Evolutionary conservation across 2,888 invertebrate species (phyloP), one percentile per base, ranked within the genome.

Genomic region (Coenonympha glycerion): DNA sequence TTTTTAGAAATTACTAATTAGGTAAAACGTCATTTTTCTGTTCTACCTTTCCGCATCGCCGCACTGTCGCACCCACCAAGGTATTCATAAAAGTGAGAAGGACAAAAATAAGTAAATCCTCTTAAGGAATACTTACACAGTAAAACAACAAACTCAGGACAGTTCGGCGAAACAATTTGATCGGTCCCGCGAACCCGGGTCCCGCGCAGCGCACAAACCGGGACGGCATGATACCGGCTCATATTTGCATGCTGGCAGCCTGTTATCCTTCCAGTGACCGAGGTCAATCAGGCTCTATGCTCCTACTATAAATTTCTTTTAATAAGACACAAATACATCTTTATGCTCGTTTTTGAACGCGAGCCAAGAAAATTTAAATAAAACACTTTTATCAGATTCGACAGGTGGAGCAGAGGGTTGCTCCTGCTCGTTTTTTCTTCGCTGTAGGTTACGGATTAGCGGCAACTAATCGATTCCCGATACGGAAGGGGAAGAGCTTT

Each of bases 331-430:
- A 87, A 87, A 84, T 81, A 69, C 75, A 68, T 70, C 76, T 73
- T 78, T 75, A 63, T 80, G 76, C 69, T 85, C 74, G 74, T 86
- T 86, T 87, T 83, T 79, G 79, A 68, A 79, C 75, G 76, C 78
- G 73, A 76, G 69, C 75, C 71, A 76, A 76, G 79, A 77, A 85
- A 83, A 87, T 87, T 86, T 85, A 84, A 87, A 87, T 86, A 81
- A 85, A 84, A 86, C 79, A 81, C 74, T 84, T 82, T 84, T 86
- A 87, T 86, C 86, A 85, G 85, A 84, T 86, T 78, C 84, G 87
- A 86, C 86, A 87, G 87, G 87, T 87, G 87, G 74, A 79, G 72
- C 58, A 16, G 31, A 22, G 39, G 39, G 69, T 72, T 66, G 69
- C 71, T 76, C 65, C 71, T 75, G 60, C 68, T 72, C 75, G 68